Conservation (phyloP, 1,140 invertebrate species). For the Halyomorpha halys region DNA sequence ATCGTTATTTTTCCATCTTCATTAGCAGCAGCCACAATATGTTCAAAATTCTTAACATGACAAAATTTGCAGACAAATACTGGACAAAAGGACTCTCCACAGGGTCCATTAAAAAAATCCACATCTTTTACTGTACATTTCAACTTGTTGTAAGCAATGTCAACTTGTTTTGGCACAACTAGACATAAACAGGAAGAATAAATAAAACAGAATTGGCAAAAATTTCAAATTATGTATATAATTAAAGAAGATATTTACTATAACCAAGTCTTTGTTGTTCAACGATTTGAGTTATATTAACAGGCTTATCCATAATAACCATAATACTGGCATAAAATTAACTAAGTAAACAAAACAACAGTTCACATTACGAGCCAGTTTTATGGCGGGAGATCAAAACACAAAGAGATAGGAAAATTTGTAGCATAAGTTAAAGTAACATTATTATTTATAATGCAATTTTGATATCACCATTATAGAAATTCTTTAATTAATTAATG, state of each 20-base stretch:
- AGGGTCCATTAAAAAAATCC: background rate
- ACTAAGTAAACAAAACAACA: no score
- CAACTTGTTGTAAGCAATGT: constrained; percentile 9
- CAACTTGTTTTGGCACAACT: constrained; percentile 11
- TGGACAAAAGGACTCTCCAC: constrained; percentile 26
- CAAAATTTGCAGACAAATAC: constrained; percentile 41
- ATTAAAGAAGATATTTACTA: constrained; percentile 5
- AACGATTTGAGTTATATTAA: background rate
- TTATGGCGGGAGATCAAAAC: no score
- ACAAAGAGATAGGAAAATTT: no score
- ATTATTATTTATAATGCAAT: no score
- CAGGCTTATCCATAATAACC: background rate
- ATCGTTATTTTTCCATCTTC: constrained; percentile 68
- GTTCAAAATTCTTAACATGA: constrained; percentile 42
- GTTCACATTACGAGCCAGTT: no score
- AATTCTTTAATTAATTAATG: no score
- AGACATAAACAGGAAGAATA: background rate
- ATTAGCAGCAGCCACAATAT: constrained; percentile 69
- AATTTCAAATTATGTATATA: background rate
- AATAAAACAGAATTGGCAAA: background rate
- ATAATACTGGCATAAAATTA: no score
- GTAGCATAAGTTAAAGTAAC: no score
- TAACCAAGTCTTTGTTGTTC: constrained; percentile 10
- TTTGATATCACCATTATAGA: no score
- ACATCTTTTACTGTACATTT: constrained; percentile 1